phyloP scores from a whole-genome alignment of 2,888 invertebrate species.

The Rutpela maculata region DNA sequence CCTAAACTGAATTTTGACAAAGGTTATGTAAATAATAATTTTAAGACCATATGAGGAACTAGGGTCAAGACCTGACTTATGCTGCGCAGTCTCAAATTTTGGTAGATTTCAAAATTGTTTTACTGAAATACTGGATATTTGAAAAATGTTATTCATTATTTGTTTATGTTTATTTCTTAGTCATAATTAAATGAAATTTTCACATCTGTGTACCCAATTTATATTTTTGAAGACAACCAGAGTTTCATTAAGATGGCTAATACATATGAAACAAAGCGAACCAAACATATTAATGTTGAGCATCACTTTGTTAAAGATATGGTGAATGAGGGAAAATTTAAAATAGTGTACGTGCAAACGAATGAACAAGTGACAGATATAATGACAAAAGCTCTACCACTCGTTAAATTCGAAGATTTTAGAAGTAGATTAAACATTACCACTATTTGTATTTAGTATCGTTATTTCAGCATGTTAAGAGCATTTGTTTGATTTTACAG shows the following conservation, averaged over 20 bases:
- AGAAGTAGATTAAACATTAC: conserved; percentile 30
- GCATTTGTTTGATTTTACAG: background rate
- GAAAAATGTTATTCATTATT: too few relatives aligned
- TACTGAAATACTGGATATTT: too few relatives aligned
- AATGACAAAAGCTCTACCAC: conserved; percentile 39
- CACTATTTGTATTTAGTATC: background rate
- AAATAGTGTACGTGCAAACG: conserved; percentile 31
- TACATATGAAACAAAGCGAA: conserved; percentile 43
- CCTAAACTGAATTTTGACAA: background rate
- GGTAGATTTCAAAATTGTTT: too few relatives aligned
- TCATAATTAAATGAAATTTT: conserved; percentile 35
- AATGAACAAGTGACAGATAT: conserved; percentile 42
- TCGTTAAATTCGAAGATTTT: conserved; percentile 39
- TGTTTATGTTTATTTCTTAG: conserved; percentile 39
- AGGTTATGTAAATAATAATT: background rate
- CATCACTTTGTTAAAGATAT: conserved; percentile 44
- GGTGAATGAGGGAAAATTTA: conserved; percentile 35
- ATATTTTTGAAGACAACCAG: conserved; percentile 42
- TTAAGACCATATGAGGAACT: too few relatives aligned
- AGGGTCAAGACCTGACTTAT: too few relatives aligned
- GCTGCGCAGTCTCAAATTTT: too few relatives aligned
- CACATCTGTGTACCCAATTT: conserved; percentile 33
- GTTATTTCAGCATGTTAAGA: background rate
- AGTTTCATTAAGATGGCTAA: conserved; percentile 40
- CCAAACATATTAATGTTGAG: conserved; percentile 41